A percentile compares a stretch with the other conserved stretches of the same genome.
Conservation (phyloP, 2,888 invertebrate genomes). For the Gymnoscelis rufifasciata region DNA sequence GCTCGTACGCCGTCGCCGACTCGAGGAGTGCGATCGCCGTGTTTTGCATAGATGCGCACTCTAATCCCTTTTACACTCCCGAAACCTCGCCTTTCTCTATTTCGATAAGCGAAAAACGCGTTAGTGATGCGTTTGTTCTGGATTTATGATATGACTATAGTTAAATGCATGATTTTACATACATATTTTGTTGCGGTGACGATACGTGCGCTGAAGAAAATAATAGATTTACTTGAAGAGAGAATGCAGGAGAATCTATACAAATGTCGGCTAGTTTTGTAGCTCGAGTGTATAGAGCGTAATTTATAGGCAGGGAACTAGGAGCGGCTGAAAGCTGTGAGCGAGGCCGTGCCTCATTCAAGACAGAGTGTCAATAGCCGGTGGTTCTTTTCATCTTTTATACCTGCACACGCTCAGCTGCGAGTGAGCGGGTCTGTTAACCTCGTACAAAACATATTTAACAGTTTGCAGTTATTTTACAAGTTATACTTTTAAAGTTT, state of each 20-base stretch:
- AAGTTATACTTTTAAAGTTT: neutral
- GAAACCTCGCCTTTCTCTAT: constrained; percentile 45
- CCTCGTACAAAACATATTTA: neutral
- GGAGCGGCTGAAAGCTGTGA: constrained; percentile 55
- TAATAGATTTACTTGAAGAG: neutral
- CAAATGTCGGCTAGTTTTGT: constrained; percentile 34
- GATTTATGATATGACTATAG: constrained; percentile 35
- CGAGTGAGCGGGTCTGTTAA: constrained; percentile 39
- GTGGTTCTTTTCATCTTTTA: constrained; percentile 58
- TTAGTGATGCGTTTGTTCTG: constrained; percentile 35
- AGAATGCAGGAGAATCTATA: constrained; percentile 9
- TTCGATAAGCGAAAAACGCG: constrained; percentile 41
- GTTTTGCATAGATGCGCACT: constrained; percentile 72
- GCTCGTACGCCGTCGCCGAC: constrained; percentile 69
- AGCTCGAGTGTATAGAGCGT: constrained; percentile 38
- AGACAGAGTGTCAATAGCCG: constrained; percentile 61
- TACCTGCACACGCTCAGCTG: constrained; percentile 42
- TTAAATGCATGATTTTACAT: constrained; percentile 59
- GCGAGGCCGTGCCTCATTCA: constrained; percentile 66
- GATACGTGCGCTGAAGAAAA: constrained; percentile 8
- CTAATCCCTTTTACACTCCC: constrained; percentile 41
- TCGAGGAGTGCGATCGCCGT: constrained; percentile 72
- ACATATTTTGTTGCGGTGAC: constrained; percentile 31
- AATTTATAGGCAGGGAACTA: constrained; percentile 46
- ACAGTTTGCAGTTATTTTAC: neutral